phyloP scores from a whole-genome alignment of 2,113 vertebrate genomes.

The Paramormyrops kingsleyae region DNA sequence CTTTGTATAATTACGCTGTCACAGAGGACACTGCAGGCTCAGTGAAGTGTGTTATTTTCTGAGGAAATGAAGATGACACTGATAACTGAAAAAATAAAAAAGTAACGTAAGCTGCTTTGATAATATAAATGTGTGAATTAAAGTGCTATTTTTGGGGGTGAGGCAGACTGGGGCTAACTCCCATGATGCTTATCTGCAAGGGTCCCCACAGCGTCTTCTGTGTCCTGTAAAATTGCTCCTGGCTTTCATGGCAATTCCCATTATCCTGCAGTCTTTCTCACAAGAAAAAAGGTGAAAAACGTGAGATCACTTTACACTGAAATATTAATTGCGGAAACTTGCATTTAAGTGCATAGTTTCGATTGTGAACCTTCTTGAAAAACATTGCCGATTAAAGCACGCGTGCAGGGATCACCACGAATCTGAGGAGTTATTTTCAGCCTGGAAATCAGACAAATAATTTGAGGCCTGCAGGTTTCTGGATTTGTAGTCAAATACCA shows the following conservation, averaged over 20 bases:
- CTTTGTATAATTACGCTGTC: not conserved
- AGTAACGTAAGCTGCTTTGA: not conserved
- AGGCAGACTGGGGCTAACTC: not conserved
- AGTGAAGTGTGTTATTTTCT: not conserved
- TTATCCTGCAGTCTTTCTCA: not conserved
- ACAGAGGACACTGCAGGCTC: not conserved
- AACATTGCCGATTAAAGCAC: not conserved
- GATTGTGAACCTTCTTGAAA: not conserved
- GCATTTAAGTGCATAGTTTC: not conserved
- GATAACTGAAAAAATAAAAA: not conserved
- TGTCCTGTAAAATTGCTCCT: not conserved
- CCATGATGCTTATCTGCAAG: not conserved
- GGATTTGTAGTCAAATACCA: not conserved
- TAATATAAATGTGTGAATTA: not conserved
- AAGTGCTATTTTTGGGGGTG: not conserved
- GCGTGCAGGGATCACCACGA: not conserved
- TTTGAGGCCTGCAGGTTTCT: not conserved
- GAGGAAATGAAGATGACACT: not conserved
- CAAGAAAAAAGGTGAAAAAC: not conserved
- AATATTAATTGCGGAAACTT: not conserved
- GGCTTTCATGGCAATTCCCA: not conserved
- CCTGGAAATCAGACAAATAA: not conserved
- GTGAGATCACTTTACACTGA: not conserved
- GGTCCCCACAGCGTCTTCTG: not conserved
- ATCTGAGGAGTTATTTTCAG: not conserved